Conservation (phyloP, 2,113 vertebrate genomes). For the Recurvirostra avosetta region DNA sequence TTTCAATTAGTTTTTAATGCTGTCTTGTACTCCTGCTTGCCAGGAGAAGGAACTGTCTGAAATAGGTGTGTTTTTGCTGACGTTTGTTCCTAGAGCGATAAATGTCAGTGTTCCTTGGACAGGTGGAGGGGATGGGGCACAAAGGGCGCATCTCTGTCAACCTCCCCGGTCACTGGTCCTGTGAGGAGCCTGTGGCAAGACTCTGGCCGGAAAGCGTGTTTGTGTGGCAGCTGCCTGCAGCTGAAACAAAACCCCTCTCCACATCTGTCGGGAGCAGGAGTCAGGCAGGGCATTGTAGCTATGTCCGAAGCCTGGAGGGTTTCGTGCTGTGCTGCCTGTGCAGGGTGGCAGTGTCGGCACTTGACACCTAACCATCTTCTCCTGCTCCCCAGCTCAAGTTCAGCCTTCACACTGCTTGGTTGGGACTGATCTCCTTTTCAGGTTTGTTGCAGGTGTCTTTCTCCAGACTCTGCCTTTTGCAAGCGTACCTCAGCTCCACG, state of each 20-base stretch:
- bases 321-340: background rate
- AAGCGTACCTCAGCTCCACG: background rate
- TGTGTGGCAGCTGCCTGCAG: background rate
- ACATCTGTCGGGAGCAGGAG: background rate
- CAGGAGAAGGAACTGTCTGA: background rate
- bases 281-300: background rate
- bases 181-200: background rate
- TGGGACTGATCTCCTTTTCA: background rate
- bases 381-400: background rate
- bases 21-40: background rate
- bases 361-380: background rate
- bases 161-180: background rate
- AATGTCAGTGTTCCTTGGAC: background rate
- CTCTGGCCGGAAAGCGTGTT: background rate
- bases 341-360: background rate
- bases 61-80: background rate
- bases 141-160: background rate
- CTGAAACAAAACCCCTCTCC: background rate
- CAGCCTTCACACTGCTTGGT: rapidly evolving
- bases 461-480: background rate
- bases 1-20: background rate
- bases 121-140: background rate
- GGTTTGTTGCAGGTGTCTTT: background rate
- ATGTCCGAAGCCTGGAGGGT: rapidly evolving
- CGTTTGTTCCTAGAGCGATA: background rate